These are phyloP conservation scores for Allygus modestus DNA, from an alignment of 2,888 invertebrate species.

Conservation along the genomic window DNA sequence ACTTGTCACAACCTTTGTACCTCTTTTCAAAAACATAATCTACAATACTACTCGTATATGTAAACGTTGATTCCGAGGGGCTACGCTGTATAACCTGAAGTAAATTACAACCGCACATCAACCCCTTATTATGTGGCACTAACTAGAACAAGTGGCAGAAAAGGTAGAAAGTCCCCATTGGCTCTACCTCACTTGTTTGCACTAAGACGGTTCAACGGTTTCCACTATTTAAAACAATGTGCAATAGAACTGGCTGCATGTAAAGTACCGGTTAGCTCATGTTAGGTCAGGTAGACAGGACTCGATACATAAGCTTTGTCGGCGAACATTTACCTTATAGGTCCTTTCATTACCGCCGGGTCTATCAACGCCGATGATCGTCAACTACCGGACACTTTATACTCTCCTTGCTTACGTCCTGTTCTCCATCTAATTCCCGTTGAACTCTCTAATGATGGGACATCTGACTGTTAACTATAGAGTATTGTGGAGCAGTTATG, in stretches of 20 bases:
- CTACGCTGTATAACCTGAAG: too few species aligned
- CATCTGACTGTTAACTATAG: too few species aligned
- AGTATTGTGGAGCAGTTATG: too few species aligned
- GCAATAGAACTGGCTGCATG: neutral
- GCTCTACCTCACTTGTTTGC: neutral
- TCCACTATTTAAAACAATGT: neutral
- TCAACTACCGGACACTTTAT: neutral
- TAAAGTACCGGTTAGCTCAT: neutral
- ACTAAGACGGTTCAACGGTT: neutral
- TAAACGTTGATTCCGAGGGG: too few species aligned
- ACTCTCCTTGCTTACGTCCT: neutral
- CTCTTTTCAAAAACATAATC: too few species aligned
- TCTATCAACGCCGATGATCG: conserved; percentile 3
- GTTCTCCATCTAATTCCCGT: too few species aligned
- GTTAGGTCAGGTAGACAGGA: conserved; percentile 2
- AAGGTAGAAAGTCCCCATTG: conserved; percentile 2
- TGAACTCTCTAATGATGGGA: too few species aligned
- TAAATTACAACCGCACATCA: too few species aligned
- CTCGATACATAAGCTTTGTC: conserved; percentile 4
- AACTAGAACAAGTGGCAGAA: neutral
- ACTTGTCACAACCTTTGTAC: too few species aligned
- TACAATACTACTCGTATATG: too few species aligned
- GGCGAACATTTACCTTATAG: conserved; percentile 2
- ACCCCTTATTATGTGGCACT: neutral
- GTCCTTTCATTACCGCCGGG: neutral